Evolutionary conservation across 2,113 vertebrate genomes (phyloP).

Genomic region (Nothocercus julius): DNA sequence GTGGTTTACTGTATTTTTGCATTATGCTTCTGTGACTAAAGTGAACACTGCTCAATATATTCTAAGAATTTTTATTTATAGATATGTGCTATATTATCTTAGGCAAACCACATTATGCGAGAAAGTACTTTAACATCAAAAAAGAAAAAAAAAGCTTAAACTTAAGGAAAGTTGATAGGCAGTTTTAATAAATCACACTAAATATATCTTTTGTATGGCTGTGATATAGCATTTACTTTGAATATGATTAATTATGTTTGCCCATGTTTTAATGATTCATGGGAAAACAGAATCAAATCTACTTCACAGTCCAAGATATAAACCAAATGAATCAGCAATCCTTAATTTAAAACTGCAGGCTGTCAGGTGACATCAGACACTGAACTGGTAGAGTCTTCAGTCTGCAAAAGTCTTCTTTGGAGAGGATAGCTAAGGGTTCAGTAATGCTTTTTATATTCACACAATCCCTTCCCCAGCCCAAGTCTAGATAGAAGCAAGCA

Average conservation of each 20-base stretch:
- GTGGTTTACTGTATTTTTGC: neutral
- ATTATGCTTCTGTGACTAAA: neutral
- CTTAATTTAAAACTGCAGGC: neutral
- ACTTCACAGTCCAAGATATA: neutral
- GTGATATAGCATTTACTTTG: neutral
- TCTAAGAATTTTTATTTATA: neutral
- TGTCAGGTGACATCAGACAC: neutral
- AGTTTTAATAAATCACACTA: neutral
- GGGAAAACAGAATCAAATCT: neutral
- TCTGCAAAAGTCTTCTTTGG: neutral
- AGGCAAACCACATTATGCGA: neutral
- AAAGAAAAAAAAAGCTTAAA: neutral
- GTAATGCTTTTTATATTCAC: neutral
- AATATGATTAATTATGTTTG: neutral
- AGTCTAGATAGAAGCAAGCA: neutral
- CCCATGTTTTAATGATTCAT: neutral
- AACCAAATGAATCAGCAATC: neutral
- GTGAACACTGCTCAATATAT: neutral
- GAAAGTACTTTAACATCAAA: neutral
- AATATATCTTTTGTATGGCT: neutral
- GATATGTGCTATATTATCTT: neutral
- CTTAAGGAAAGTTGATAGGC: neutral
- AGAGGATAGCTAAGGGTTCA: neutral
- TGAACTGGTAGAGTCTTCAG: neutral
- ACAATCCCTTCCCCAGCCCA: neutral